Evolutionary conservation across 2,113 vertebrate genomes (phyloP), one percentile per base, ranked within the genome.

Genomic region (Halichoerus grypus): DNA sequence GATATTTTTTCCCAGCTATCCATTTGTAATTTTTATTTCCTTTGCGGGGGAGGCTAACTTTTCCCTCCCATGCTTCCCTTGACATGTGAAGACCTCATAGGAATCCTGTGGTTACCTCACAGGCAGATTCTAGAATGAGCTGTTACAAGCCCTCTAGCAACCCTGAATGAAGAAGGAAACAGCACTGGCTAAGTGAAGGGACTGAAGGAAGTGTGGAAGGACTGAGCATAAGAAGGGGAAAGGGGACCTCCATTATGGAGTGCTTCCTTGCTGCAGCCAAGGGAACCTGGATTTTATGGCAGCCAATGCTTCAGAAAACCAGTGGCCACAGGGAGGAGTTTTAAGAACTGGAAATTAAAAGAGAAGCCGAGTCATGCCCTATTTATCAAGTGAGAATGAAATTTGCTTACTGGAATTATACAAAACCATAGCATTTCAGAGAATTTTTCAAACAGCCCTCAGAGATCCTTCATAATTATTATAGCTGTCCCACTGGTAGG

Each of bases 311-410:
- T 61, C 0, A 1, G 33, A 79, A 89, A 93, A 67, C 33, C 69
- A 83, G 15, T 3, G 15, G 42, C 55, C 53, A 63, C 0, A 39
- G 24, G 8, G 39, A 83, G 21, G n/a, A 67, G 15, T 49, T 57
- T 77, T n/a, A 79, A 94, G 61, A 94, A 91, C 15, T 46, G 71
- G 81, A 93, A 94, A 59, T 77, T 67, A 89, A 97, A 90, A 92
- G 3, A 67, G 83, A 95, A 76, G 63, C 46, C 16, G 51, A 84
- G 46, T 67, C 42, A 88, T 69, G 49, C 12, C 36, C 31, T 49
- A 19, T 63, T 83, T 84, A 94, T 33, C 36, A 72, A 76, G 19
- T 28, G 18, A 93, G 39, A 93, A 79, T 65, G 36, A 51, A 7
- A 39, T 92, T 76, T 85, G 88, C 81, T 85, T 82, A 71, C 3